Base-by-base conservation (phyloP, 2,888 invertebrate genomes). In the Myathropa florea region DNA sequence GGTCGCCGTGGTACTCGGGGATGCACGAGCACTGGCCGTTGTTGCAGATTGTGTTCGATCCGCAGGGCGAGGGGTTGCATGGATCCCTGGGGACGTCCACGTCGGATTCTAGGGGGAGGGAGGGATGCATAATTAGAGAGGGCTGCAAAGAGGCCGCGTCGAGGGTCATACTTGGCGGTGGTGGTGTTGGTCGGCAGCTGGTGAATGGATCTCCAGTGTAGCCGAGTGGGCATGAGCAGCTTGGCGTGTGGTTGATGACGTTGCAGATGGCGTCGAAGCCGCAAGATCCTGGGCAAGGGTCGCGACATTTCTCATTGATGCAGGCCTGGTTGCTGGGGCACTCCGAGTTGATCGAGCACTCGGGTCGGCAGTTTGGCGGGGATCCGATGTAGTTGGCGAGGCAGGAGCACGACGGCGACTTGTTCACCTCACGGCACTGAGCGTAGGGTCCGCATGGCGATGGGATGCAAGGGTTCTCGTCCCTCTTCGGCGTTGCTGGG, bases 381-480 rank as follows among this genome's bases (percentile, higher is more conserved):
- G 95, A 95, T 68, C 97, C 97, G 83, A 94, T 94, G 90, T 95
- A 97, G 89, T 94, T 95, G 36, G 94, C 93, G 73, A 95, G 91
- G 90, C 97, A 97, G 63, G 96, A 94, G 90, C 97, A 97, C 53
- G 95, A 95, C 28, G 96, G 96, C 24, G 93, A 93, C 55, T 94
- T 94, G 83, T 95, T 94, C 14, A 94, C 92, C 88, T 95, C 94
- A 82, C 94, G 94, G 90, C 97, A 97, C 90, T 95, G 94, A 3
- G 97, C 95, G 90, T 96, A 96, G 30, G 95, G 94, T 26, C 97
- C 97, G 90, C 97, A 97, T 0, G 97, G 96, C 57, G 96, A 95
- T 28, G 96, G 96, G 71, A 95, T 91, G 90, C 97, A 97, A 63
- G 96, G 96, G 92, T 96, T 95, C 63, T 93, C 92, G 79, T 90